Conservation (phyloP, 2,888 invertebrate genomes). For the Macrostomum cliftonense region DNA sequence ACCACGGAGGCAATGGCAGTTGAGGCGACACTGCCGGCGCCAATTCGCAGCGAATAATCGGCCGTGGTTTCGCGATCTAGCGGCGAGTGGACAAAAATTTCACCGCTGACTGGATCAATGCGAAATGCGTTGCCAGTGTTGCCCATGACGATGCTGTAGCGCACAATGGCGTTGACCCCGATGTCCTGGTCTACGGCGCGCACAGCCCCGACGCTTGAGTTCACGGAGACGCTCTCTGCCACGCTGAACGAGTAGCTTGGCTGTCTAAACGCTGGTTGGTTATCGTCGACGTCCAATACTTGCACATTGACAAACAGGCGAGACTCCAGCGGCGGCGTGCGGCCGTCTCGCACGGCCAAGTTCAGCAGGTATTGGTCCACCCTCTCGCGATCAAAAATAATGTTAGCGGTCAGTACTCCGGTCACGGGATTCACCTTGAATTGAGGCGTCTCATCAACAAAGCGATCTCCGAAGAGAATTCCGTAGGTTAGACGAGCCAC, state of each 20-base stretch:
- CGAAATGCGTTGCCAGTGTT: conserved; percentile 30
- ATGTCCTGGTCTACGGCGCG: conserved; percentile 62
- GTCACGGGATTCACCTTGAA: conserved; percentile 58
- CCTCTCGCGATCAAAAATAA: conserved; percentile 47
- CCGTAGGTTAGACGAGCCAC: conserved; percentile 53
- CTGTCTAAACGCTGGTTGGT: conserved; percentile 59
- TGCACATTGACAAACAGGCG: conserved; percentile 19
- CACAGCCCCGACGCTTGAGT: conserved; percentile 60
- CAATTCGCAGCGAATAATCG: no score
- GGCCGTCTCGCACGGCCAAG: conserved; percentile 12
- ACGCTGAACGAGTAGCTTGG: conserved; percentile 58
- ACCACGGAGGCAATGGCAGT: no score
- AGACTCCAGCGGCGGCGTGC: conserved; percentile 6
- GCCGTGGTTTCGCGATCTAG: no score
- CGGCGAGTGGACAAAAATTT: no score
- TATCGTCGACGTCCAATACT: conserved; percentile 68
- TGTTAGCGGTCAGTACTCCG: conserved; percentile 61
- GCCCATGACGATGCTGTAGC: conserved; percentile 52
- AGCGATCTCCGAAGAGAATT: conserved; percentile 44
- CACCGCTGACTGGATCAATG: not conserved
- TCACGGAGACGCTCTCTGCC: conserved; percentile 56
- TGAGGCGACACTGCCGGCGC: no score
- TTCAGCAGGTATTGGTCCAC: conserved; percentile 15
- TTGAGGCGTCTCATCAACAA: conserved; percentile 56
- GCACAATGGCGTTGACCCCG: conserved; percentile 55